Evolutionary conservation across 2,797 vertebrate species (phyloP), one percentile per base, ranked within the genome.

Genomic region (Sebastes matsubarae): DNA sequence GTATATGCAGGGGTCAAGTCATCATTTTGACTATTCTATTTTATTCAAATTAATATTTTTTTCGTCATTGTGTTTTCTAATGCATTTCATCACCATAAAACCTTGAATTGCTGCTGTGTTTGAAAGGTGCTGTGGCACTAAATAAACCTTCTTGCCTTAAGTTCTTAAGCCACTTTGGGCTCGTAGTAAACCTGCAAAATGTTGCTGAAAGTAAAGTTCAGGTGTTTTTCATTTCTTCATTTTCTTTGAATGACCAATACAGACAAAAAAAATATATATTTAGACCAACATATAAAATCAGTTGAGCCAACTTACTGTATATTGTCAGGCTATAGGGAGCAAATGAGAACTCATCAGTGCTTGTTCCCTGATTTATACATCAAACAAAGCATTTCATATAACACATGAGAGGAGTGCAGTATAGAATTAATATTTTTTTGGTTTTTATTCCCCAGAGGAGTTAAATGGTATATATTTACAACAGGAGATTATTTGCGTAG

Each of bases 51-150:
- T 38, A 1, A 38, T 38, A 38, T 36, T 38, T 14, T 38, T 38
- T 0, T 38, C 13, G 0, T 38, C 13, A 6, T 38, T 38, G 36
- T 38, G 36, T 38, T 38, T 38, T 5, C 36, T 13, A 13, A 38
- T 38, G 36, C 12, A 38, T 13, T 38, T 38, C 36, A 38, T 38
- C 36, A 38, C 1, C 4, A 2, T 38, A 38, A 13, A 38, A 13
- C 12, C 36, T 38, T 38, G 36, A 38, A 38, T 38, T 38, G 36
- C 1, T 0, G 4, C 36, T 36, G 34, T 38, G 36, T 38, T 38
- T 38, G 36, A 36, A 36, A 38, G 36, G 36, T 38, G 36, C 36
- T 38, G 36, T 0, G 36, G 0, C 36, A 38, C 36, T 38, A 38
- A 38, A 38, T 38, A 38, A 38, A 38, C 36, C 36, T 38, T 38